Evolutionary conservation across 1,140 invertebrate species (phyloP), one percentile per base, ranked within the genome.

Genomic region (Cyclina sinensis): DNA sequence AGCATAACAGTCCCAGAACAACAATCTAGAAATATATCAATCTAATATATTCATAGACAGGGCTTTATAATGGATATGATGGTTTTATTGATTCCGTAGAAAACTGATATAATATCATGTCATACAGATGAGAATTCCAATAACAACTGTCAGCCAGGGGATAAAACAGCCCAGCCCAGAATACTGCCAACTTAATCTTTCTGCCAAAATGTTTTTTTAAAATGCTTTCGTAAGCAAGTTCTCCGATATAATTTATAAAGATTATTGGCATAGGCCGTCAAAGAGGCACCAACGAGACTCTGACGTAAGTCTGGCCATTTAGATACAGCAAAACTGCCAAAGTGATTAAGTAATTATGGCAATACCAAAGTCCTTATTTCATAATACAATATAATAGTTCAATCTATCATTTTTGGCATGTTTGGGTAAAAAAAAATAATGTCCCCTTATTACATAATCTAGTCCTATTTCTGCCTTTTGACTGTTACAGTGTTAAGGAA

Each of bases 11-110:
- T 70, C 16, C 65, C 27, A 70, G 65, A 39, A 70, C 32, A 12
- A 27, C 14, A 70, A 70, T 16, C 65, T 37, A 5, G 3, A 18
- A n/a, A 4, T 70, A 37, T 70, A 35, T 27, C 18, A 37, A 57
- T n/a, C 16, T 70, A 37, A 70, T 30, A 39, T 70, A 70, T 70
- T 70, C 65, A 70, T 70, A 70, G 65, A 70, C 65, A 70, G 65
- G n/a, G 65, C 65, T 18, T 70, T 70, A n/a, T 16, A 70, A 70
- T 35, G 65, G 35, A 70, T 70, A 70, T 70, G 65, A 70, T 12
- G 9, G 11, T 70, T n/a, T 35, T 70, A 70, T 70, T 70, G 65
- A 70, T 70, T 16, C 14, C 27, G 14, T 11, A 35, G 65, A 37
- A 70, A 70, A 39, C 32, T 35, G 65, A 70, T 70, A 70, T 70